Evolutionary conservation across 2,888 invertebrate genomes (phyloP).

Genomic region (Pristionchus maxplancki): DNA sequence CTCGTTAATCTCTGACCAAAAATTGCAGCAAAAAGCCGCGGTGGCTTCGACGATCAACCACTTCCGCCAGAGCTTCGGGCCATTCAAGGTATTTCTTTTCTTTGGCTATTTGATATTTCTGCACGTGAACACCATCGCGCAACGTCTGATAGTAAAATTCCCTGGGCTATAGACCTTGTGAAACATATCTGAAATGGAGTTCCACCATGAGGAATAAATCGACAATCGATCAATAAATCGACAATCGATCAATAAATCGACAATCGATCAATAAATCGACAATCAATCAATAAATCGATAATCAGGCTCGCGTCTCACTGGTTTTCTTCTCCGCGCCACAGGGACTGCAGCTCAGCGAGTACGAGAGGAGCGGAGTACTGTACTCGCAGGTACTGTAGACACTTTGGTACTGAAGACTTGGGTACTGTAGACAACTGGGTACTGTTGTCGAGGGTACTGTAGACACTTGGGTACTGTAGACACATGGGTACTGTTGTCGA

Average conservation of each 20-base stretch:
- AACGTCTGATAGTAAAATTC: too few relatives aligned
- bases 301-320: slow-evolving; percentile 39
- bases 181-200: too few relatives aligned
- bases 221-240: background rate
- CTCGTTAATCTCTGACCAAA: too few relatives aligned
- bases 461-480: too few relatives aligned
- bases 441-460: too few relatives aligned
- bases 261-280: background rate
- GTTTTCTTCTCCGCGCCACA: slow-evolving; percentile 50
- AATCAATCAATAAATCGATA: background rate
- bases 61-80: slow-evolving; percentile 47
- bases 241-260: too few relatives aligned
- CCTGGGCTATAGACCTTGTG: background rate
- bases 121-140: too few relatives aligned
- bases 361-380: slow-evolving; percentile 49
- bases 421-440: too few relatives aligned
- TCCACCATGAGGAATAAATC: background rate
- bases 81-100: slow-evolving; percentile 28
- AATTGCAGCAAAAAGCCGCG: slow-evolving; percentile 47
- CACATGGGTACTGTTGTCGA: too few relatives aligned
- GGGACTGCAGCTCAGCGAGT: slow-evolving; percentile 36
- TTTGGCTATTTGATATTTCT: background rate
- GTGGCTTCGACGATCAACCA: slow-evolving; percentile 41
- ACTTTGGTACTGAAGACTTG: too few relatives aligned
- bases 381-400: slow-evolving; percentile 37